Base-by-base conservation (phyloP, 2,113 vertebrate genomes). In the Rhinogobius similis region DNA sequence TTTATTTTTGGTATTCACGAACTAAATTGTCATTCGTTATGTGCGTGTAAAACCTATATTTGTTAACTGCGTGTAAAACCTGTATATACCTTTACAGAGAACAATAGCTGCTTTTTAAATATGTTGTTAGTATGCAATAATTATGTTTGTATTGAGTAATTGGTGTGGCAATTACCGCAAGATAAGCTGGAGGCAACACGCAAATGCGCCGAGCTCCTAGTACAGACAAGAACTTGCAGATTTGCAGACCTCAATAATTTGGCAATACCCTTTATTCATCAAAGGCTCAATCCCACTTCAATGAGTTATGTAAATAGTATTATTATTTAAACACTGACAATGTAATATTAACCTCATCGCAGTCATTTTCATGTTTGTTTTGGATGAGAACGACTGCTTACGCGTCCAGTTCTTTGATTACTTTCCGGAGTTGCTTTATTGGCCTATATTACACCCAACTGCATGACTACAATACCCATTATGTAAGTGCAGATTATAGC, bases 401-500 rank as follows among this genome's bases (percentile, higher is more conserved):
- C 18, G 55, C 26, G 26, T 24, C 26, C 20, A 4, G 55, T 58
- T 58, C 55, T 58, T 58, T 52, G 20, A 52, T 23, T 52, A 52
- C 21, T 52, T 58, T 58, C 55, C 26, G 55, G 55, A 32, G 6
- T 24, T 58, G 26, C 24, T 29, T 58, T 58, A 36, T 61, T 61
- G 29, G 58, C 39, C 62, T 63, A 23, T 63, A 43, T 41, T 63
- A 63, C 39, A 43, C n/a, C 23, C 21, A 43, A 39, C n/a, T 43
- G 36, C 20, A 39, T 24, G 62, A 63, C 39, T 63, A 39, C 39
- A 63, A 43, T 63, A n/a, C 18, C 29, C 59, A 62, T 62, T 62
- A 36, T 62, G 59, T 62, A 41, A 43, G 20, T 41, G 39, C 21
- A 41, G 61, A 23, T 38, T 39, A 38, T 39, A 41, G 32, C 36